These are phyloP conservation scores for Leptopilina clavipes DNA, from an alignment of 1,140 invertebrate species.

Conservation along the genomic window DNA sequence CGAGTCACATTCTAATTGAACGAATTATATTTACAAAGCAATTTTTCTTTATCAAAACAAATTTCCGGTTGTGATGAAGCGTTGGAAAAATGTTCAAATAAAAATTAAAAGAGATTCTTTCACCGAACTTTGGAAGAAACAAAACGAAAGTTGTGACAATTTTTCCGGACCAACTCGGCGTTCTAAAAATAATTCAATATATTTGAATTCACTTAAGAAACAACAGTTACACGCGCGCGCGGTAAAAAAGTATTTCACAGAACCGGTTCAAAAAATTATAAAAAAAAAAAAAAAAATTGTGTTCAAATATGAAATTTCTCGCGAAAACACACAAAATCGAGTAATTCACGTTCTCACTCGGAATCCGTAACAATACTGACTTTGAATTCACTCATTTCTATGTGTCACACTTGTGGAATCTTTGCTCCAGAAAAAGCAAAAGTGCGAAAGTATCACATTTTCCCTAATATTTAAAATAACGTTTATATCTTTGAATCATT, in stretches of 20 bases:
- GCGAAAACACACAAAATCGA: slow-evolving; percentile 36
- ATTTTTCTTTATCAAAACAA: not conserved
- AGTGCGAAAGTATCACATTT: slow-evolving; percentile 42
- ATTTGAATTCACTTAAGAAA: too few relatives aligned
- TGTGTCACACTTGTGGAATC: slow-evolving; percentile 41
- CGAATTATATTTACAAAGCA: not conserved
- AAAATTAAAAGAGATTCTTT: too few relatives aligned
- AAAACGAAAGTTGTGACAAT: too few relatives aligned
- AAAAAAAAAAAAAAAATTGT: not conserved
- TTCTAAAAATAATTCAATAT: too few relatives aligned
- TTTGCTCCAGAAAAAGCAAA: slow-evolving; percentile 41
- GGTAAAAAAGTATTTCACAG: too few relatives aligned
- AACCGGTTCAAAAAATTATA: too few relatives aligned
- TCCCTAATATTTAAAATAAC: slow-evolving; percentile 36
- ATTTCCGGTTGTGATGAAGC: too few relatives aligned
- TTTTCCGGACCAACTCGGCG: too few relatives aligned
- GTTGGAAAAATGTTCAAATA: too few relatives aligned
- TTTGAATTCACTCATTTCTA: slow-evolving; percentile 23
- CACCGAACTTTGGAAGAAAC: too few relatives aligned
- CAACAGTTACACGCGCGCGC: too few relatives aligned
- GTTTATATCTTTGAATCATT: slow-evolving; percentile 7
- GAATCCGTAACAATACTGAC: slow-evolving; percentile 45
- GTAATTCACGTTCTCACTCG: slow-evolving; percentile 39
- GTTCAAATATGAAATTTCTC: not conserved
- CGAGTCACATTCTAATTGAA: not conserved